These are phyloP conservation scores for Pachypanchax playfairii DNA, from an alignment of 2,113 vertebrate genomes.

Conservation along the genomic window DNA sequence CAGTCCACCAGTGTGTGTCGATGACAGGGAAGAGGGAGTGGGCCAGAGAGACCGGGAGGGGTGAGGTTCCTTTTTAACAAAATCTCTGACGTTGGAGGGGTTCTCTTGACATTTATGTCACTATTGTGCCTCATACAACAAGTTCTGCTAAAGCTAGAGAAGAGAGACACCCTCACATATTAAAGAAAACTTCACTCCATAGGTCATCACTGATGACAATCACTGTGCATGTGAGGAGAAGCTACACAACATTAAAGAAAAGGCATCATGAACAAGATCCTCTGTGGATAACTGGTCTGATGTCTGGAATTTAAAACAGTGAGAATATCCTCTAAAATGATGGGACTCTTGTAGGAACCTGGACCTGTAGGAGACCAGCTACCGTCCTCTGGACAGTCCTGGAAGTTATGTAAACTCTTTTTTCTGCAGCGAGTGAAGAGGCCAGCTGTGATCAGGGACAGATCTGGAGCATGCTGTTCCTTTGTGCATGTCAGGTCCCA, in stretches of 20 bases:
- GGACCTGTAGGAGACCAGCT: slow-evolving; percentile 29
- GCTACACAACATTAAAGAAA: slow-evolving; percentile 10
- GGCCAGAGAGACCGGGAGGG: slow-evolving; percentile 16
- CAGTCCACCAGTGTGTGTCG: slow-evolving; percentile 72
- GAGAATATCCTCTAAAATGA: slow-evolving; percentile 31
- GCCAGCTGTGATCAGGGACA: slow-evolving; percentile 73
- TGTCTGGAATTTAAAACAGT: slow-evolving; percentile 14
- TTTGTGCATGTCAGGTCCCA: slow-evolving; percentile 60
- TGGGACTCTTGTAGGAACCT: slow-evolving; percentile 30
- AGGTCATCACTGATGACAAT: slow-evolving; percentile 14
- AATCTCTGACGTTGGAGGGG: slow-evolving; percentile 52
- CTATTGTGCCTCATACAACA: background rate
- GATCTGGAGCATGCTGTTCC: slow-evolving; percentile 80
- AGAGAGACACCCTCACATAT: background rate
- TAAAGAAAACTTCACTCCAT: slow-evolving; percentile 10
- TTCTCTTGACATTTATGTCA: slow-evolving; percentile 47
- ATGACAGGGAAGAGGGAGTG: slow-evolving; percentile 44
- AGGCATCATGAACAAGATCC: slow-evolving; percentile 1
- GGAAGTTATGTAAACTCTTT: slow-evolving; percentile 69
- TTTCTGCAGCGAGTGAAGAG: slow-evolving; percentile 59
- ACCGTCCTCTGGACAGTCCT: slow-evolving; percentile 54
- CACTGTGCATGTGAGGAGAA: slow-evolving; percentile 24
- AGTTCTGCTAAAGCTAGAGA: background rate
- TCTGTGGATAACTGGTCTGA: slow-evolving; percentile 18
- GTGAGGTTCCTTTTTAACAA: slow-evolving; percentile 69